phyloP scores from a whole-genome alignment of 2,888 invertebrate genomes.

The Apomyelois bistriatella region DNA sequence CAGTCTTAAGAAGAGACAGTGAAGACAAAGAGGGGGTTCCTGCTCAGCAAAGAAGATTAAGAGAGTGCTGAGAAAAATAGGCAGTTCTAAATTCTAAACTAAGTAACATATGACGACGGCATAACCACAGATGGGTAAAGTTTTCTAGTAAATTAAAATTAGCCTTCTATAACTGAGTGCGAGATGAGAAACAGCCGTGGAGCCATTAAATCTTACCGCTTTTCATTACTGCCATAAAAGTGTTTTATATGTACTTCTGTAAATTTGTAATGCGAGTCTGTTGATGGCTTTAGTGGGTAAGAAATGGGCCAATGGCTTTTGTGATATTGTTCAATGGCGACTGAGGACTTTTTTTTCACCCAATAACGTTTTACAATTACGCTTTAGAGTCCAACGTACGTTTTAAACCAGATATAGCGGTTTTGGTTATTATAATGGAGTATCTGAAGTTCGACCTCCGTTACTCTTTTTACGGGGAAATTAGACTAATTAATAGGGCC shows the following conservation, averaged over 20 bases:
- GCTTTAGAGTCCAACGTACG: too few species aligned
- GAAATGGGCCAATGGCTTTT: not conserved
- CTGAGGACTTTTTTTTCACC: too few species aligned
- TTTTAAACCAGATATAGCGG: too few species aligned
- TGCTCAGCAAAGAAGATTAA: too few species aligned
- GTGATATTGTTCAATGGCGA: not conserved
- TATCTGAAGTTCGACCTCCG: too few species aligned
- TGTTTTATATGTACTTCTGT: constrained; percentile 29
- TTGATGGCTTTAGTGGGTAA: constrained; percentile 13
- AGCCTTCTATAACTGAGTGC: constrained; percentile 22
- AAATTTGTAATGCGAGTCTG: constrained; percentile 8
- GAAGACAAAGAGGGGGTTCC: too few species aligned
- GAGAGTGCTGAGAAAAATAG: too few species aligned
- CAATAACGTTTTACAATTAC: too few species aligned
- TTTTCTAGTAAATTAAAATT: constrained; percentile 23
- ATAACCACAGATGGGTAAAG: constrained; percentile 13
- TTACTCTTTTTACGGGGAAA: too few species aligned
- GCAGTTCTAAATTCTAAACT: not conserved
- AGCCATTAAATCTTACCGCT: constrained; percentile 44
- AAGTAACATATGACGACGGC: constrained; percentile 2
- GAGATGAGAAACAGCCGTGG: constrained; percentile 37
- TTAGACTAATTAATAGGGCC: too few species aligned
- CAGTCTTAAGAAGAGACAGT: too few species aligned
- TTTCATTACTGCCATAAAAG: constrained; percentile 51
- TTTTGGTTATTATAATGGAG: too few species aligned